phyloP scores from a whole-genome alignment of 2,797 vertebrate genomes.

The Orientallactaga sibirica region DNA sequence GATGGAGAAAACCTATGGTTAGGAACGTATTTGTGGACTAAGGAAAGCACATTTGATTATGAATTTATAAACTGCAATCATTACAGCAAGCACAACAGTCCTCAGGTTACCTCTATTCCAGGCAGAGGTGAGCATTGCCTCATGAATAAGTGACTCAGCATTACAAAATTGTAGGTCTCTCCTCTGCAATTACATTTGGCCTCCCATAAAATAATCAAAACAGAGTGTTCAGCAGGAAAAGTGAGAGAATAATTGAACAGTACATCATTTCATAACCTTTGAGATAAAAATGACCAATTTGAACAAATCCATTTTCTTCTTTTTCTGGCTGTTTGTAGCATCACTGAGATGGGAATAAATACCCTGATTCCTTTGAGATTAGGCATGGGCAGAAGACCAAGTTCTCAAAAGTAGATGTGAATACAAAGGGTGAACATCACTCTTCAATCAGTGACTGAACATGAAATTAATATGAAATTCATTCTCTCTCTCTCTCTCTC shows the following conservation, averaged over 20 bases:
- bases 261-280: neutral
- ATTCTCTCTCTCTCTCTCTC: neutral
- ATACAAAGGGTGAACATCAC: too few relatives aligned
- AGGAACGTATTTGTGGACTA: neutral
- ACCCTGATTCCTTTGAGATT: constrained; percentile 22
- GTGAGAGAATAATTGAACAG: constrained; percentile 31
- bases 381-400: neutral
- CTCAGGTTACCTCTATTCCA: neutral
- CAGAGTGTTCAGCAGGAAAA: constrained; percentile 50
- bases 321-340: neutral
- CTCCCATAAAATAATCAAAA: constrained; percentile 51
- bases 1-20: neutral
- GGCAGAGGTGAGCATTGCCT: constrained; percentile 37
- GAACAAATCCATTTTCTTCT: neutral
- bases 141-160: constrained; percentile 48
- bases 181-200: constrained; percentile 53
- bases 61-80: constrained; percentile 46
- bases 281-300: neutral
- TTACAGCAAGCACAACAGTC: neutral
- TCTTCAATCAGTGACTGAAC: neutral
- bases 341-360: neutral
- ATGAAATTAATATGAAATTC: neutral
- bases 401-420: constrained; percentile 9
- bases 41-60: constrained; percentile 42
- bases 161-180: constrained; percentile 25